Percentiles rank a stretch among this genome's conserved stretches.
phyloP scores from a whole-genome alignment of 2,888 invertebrate species.

The Gandaritis pyraliata region DNA sequence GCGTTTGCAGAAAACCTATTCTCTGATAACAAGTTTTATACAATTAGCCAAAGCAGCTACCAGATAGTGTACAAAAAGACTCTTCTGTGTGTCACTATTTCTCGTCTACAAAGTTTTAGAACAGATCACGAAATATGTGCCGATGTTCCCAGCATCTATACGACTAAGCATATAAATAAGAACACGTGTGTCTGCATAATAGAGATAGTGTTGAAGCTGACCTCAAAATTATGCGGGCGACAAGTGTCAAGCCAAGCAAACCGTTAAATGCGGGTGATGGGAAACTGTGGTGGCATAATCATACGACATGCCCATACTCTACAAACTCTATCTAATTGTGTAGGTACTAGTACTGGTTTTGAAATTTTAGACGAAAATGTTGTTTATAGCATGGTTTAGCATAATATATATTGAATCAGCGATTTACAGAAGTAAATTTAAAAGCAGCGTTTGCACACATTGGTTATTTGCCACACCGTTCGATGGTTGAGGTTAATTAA shows the following conservation, averaged over 20 bases:
- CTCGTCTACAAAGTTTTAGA: not conserved
- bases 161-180: conserved; percentile 6
- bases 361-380: not conserved
- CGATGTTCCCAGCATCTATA: not conserved
- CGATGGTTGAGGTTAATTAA: too few relatives aligned
- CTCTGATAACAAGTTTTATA: not conserved
- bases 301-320: conserved; percentile 33
- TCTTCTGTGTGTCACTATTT: not conserved
- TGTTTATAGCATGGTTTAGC: not conserved
- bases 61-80: not conserved
- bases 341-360: not conserved
- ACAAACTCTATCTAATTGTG: conserved; percentile 25
- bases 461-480: too few relatives aligned
- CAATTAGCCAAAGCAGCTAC: not conserved
- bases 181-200: conserved; percentile 22
- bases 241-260: conserved; percentile 36
- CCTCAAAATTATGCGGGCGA: conserved; percentile 47
- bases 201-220: conserved; percentile 32
- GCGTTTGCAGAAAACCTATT: conserved; percentile 1
- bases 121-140: not conserved
- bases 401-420: too few relatives aligned
- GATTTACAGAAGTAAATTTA: too few relatives aligned
- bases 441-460: too few relatives aligned
- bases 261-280: conserved; percentile 55
- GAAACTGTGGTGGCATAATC: conserved; percentile 42